Base-by-base conservation (phyloP, 2,797 vertebrate species). In the Ptychobarbus kaznakovi region DNA sequence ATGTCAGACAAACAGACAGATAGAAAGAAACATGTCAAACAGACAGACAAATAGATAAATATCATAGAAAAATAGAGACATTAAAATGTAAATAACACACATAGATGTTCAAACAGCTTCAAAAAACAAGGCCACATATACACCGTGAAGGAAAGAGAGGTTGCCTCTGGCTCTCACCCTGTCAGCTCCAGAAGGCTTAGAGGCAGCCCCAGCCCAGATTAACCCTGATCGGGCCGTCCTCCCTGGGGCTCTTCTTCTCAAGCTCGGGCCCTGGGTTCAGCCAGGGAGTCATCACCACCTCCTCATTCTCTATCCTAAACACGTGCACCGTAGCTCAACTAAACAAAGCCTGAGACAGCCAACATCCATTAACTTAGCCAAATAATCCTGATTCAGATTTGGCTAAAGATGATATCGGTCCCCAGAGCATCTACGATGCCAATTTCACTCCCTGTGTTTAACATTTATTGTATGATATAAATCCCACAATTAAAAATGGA, bases 401-500 rank as follows among this genome's bases (percentile, higher is more conserved):
- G 53, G 63, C 82, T 74, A 44, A 82, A 82, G 68, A 46, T n/a
- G 40, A 42, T 13, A 20, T 11, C 18, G 7, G n/a, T 84, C 74
- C 49, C 35, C 12, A 74, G 42, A 80, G 51, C 38, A 51, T 38
- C 16, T 3, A 32, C 38, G 11, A 69, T 2, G 85, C 78, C 73
- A 85, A 77, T 82, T 87, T 70, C 9, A 72, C 61, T 80, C 44
- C 22, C 46, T n/a, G 86, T 78, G 80, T 85, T 70, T 68, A 80
- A 87, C 84, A 82, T 82, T 87, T 79, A 89, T 74, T 80, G 61
- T 42, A 58, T 69, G 61, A 78, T 80, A 80, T 51, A 61, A 63
- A 88, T 40, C 85, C n/a, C 85, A 81, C 85, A 89, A 88, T 89
- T 88, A 87, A 84, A 87, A 86, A 82, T 84, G 78, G 7, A 87